Base-by-base conservation (phyloP, 1,140 invertebrate genomes). In the Bathynomus jamesi region DNA sequence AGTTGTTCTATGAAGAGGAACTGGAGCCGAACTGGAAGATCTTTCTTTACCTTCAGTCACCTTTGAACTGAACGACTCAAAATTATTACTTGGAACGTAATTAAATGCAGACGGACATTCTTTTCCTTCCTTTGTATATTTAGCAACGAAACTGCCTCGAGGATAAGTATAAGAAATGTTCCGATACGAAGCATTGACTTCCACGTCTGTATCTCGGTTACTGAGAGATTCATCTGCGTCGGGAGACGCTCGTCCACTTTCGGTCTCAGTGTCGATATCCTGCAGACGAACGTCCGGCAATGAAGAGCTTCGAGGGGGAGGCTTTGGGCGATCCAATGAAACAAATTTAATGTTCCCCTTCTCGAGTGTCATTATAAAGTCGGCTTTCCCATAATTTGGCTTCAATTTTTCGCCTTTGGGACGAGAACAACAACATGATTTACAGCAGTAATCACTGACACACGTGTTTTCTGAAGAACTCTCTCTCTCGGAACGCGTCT, bases 1-100 rank as follows among this genome's bases (percentile, higher is more conserved):
- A 46, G 61, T 69, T 13, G 67, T 69, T 24, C 67, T 17, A 28
- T 69, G 17, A 27, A 17, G 67, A 3, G 67, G 67, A 21, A 69
- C 67, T 3, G 67, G 67, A 28, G 67, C 7, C 53, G 46, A 60
- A 67, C 2, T 67, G 4, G 4, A 40, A 17, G 3, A 25, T 67
- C 1, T 65, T 32, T 2, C 31, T 21, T n/a, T n/a, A n/a, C n/a
- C n/a, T n/a, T n/a, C n/a, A n/a, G n/a, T n/a, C n/a, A n/a, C n/a
- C n/a, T n/a, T n/a, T n/a, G n/a, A n/a, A n/a, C n/a, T n/a, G n/a
- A n/a, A n/a, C n/a, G n/a, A n/a, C n/a, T n/a, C n/a, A n/a, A n/a
- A n/a, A n/a, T n/a, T n/a, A n/a, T n/a, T n/a, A 40, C 7, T 7
- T 8, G 32, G 32, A 40, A 8, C 7, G 17, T 40, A 40, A 40